Conservation (phyloP, 2,797 vertebrate species). For the Rhincodon typus region DNA sequence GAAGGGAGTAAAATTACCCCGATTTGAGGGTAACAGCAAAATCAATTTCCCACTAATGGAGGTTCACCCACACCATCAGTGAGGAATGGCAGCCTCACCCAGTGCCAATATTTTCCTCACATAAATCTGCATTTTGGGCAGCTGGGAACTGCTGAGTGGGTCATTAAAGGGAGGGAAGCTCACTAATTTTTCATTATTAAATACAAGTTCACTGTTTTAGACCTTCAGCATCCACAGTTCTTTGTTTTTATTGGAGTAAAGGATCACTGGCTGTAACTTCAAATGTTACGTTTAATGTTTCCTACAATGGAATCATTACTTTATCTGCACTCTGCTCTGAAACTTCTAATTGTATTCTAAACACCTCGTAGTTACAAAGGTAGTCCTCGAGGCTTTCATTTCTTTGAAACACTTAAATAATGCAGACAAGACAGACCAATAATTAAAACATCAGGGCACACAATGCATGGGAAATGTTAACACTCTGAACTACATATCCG, state of each 20-base stretch:
- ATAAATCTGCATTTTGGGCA: neutral
- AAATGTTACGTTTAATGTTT: no score
- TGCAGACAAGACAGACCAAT: neutral
- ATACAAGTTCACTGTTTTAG: neutral
- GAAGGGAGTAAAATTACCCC: neutral
- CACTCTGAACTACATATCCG: neutral
- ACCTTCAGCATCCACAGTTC: no score
- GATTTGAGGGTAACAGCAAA: neutral
- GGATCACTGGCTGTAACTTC: no score
- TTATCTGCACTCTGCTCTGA: neutral
- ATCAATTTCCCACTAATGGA: neutral
- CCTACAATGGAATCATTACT: neutral
- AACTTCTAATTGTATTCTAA: neutral
- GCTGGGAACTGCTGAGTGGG: neutral
- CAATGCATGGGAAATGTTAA: neutral
- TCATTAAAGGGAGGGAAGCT: neutral
- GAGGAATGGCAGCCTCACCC: neutral
- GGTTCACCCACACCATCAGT: neutral
- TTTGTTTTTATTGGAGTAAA: no score
- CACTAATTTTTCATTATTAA: neutral
- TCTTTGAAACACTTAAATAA: neutral
- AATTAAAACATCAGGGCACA: neutral
- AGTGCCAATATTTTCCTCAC: neutral
- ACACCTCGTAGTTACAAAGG: neutral
- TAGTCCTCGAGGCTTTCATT: neutral